A percentile compares a stretch with the other conserved stretches of the same genome.
Evolutionary conservation across 1,140 invertebrate species (phyloP).

Genomic region (Leptonema lineaticorne): DNA sequence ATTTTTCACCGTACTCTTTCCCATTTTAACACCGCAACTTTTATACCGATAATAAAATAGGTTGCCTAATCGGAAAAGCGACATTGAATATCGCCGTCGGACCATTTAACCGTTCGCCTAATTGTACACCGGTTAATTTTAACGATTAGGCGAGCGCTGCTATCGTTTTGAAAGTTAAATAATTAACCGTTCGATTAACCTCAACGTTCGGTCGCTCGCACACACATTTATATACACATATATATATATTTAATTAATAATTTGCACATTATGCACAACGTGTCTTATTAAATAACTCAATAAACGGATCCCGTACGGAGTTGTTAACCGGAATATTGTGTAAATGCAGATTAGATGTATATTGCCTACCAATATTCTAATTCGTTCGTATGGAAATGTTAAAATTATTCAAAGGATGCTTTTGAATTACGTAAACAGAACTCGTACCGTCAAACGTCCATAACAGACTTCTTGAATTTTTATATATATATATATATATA

Average conservation of each 20-base stretch:
- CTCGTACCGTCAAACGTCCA: neutral
- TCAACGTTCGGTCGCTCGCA: too few species aligned
- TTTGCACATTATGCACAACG: too few species aligned
- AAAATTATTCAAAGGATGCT: conserved; percentile 23
- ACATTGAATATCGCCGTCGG: conserved; percentile 6
- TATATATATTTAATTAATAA: too few species aligned
- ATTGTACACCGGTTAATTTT: neutral
- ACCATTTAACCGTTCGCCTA: conserved; percentile 10
- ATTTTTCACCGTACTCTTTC: neutral
- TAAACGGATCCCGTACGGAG: neutral
- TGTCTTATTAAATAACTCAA: neutral
- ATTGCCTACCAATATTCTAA: conserved; percentile 9
- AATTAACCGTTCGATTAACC: too few species aligned
- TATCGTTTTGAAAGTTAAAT: too few species aligned
- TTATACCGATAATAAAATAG: conserved; percentile 12
- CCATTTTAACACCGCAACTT: neutral
- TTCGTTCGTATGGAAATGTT: conserved; percentile 10
- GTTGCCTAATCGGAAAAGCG: neutral
- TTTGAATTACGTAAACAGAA: conserved; percentile 9
- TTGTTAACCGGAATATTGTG: neutral
- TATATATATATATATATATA: too few species aligned
- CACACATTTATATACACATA: too few species aligned
- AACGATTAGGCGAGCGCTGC: neutral
- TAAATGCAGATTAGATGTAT: conserved; percentile 16
- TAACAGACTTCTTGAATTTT: neutral